Base-by-base conservation (phyloP, 1,140 invertebrate species). In the Heliconius eleuchia region DNA sequence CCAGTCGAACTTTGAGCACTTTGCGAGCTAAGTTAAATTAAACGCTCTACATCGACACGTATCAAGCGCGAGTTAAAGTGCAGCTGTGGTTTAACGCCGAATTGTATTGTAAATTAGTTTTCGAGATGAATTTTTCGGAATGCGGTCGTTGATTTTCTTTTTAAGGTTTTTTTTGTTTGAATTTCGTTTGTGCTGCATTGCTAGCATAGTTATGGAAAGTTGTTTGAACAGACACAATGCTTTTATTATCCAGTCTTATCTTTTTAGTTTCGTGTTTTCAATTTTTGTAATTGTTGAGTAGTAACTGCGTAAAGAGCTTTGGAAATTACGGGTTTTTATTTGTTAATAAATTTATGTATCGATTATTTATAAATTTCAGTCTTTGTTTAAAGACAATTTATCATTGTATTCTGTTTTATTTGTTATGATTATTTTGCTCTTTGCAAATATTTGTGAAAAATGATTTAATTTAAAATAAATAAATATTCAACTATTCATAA, bases 11-110 rank as follows among this genome's bases (percentile, higher is more conserved):
- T 89, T 84, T 37, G 83, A 87, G 83, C 85, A 87, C 85, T 90
- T 89, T 84, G 84, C 83, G 82, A 86, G 83, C 76, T 84, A 92
- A 92, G 88, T 92, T 92, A 91, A 89, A 92, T 92, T 92, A 89
- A 91, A 91, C 83, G 90, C 74, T 88, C 85, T 87, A 90, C 84
- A 90, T 88, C 87, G 88, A 87, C 86, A 87, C 87, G 85, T 85
- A 83, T 74, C 81, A 84, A 88, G 82, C 86, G 82, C 77, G 80
- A 82, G 81, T 84, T 87, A 81, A 86, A 87, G 79, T 86, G 82
- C 82, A 81, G 83, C 81, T 85, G 81, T 66, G 76, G 55, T 78
- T 80, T 75, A 78, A 76, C 77, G 73, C 78, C 73, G 87, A 84
- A 89, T 91, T 91, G 90, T 89, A 89, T 85, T 89, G 85, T 80